phyloP scores from a whole-genome alignment of 2,113 vertebrate species.

The Pseudolaguvia tuberculata region DNA sequence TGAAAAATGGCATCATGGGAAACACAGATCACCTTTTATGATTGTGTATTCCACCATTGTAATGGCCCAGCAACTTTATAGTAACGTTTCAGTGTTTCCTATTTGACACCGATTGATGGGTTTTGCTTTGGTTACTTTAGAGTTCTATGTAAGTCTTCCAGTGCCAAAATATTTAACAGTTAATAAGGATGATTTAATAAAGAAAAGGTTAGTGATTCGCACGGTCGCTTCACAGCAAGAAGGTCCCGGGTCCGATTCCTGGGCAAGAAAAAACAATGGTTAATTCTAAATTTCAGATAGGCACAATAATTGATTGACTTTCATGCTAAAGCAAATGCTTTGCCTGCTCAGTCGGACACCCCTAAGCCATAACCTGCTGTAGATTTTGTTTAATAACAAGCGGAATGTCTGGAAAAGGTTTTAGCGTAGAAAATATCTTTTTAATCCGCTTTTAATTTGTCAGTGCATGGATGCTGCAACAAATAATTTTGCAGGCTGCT shows the following conservation, averaged over 20 bases:
- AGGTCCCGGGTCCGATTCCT: too few relatives aligned
- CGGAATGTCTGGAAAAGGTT: not conserved
- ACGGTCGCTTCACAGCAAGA: too few relatives aligned
- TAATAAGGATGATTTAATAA: not conserved
- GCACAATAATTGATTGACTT: too few relatives aligned
- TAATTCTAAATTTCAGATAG: too few relatives aligned
- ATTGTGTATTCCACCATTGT: not conserved
- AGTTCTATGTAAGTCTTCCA: too few relatives aligned
- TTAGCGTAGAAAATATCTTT: not conserved
- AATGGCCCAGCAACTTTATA: not conserved
- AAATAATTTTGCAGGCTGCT: not conserved
- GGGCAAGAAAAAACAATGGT: too few relatives aligned
- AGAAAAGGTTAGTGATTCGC: not conserved
- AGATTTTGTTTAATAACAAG: not conserved
- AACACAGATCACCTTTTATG: not conserved
- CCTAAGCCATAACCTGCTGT: not conserved
- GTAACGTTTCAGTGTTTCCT: not conserved
- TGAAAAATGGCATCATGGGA: not conserved
- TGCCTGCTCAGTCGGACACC: not conserved
- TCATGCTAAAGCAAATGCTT: not conserved
- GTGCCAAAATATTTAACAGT: not conserved
- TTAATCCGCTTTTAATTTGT: slow-evolving; percentile 3
- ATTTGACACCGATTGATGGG: not conserved
- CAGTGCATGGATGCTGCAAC: not conserved
- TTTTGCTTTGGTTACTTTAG: too few relatives aligned